A percentile compares a stretch with the other conserved stretches of the same genome.
phyloP scores from a whole-genome alignment of 2,113 vertebrate species.

The Alouatta palliata region DNA sequence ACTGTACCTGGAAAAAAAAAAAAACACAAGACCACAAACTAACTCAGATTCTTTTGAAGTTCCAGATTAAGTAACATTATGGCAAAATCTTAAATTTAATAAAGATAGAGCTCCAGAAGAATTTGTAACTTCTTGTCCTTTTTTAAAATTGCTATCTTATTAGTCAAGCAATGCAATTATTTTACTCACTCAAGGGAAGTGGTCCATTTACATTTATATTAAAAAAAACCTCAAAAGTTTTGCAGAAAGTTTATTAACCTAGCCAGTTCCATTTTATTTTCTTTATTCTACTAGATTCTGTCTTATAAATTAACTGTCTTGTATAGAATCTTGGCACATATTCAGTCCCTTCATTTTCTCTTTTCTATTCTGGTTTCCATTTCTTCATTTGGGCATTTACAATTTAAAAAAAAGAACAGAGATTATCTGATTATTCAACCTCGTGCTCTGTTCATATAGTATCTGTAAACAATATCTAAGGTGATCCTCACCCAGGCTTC shows the following conservation, averaged over 20 bases:
- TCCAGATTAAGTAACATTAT: neutral
- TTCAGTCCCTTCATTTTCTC: neutral
- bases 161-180: neutral
- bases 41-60: neutral
- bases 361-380: neutral
- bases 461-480: neutral
- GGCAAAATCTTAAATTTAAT: neutral
- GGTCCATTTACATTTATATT: neutral
- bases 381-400: neutral
- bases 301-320: neutral
- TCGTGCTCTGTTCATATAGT: neutral
- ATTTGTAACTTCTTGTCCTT: neutral
- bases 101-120: neutral
- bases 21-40: neutral
- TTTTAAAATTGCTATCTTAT: neutral
- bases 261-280: neutral
- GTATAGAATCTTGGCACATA: neutral
- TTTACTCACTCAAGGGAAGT: neutral
- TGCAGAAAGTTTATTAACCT: neutral
- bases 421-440: neutral
- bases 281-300: neutral
- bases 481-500: neutral
- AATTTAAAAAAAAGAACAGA: neutral
- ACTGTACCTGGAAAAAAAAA: neutral
- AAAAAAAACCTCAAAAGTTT: neutral